These are phyloP conservation scores for Thymallus thymallus DNA, from an alignment of 2,113 vertebrate species.

Conservation along the genomic window DNA sequence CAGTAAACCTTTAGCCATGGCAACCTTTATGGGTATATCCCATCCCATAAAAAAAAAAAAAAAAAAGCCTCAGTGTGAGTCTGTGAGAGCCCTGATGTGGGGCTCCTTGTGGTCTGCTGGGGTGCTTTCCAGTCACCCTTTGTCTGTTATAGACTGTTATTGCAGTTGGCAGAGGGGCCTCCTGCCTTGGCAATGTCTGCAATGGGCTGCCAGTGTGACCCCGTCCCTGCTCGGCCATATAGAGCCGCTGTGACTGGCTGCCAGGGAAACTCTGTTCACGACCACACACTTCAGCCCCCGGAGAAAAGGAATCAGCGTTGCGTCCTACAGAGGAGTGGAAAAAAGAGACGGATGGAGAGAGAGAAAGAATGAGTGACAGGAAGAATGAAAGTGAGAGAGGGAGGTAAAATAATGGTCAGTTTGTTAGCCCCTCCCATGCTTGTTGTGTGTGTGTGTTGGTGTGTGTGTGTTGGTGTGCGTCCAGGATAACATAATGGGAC, in stretches of 20 bases:
- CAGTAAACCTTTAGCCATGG: background rate
- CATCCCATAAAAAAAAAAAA: too few relatives aligned
- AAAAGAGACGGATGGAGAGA: background rate
- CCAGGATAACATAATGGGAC: background rate
- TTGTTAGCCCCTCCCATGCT: conserved; percentile 31
- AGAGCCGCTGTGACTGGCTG: conserved; percentile 32
- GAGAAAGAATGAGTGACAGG: conserved; percentile 10
- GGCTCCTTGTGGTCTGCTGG: background rate
- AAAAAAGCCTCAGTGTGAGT: background rate
- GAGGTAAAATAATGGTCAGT: conserved; percentile 46
- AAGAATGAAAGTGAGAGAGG: background rate
- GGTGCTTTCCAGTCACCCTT: conserved; percentile 33
- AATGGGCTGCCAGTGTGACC: conserved; percentile 34
- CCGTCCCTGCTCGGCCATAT: conserved; percentile 7
- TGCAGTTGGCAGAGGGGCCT: conserved; percentile 45
- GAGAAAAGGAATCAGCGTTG: conserved; percentile 6
- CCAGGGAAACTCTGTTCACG: conserved; percentile 43
- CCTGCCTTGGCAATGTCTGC: conserved; percentile 5
- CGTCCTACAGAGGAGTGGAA: background rate
- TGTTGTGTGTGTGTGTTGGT: conserved; percentile 22
- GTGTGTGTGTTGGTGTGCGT: conserved; percentile 5
- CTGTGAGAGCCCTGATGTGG: background rate
- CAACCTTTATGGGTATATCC: background rate
- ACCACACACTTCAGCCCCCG: conserved; percentile 15
- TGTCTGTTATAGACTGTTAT: conserved; percentile 53